Evolutionary conservation across 2,797 vertebrate species (phyloP).

Genomic region (Naso thynnoides): DNA sequence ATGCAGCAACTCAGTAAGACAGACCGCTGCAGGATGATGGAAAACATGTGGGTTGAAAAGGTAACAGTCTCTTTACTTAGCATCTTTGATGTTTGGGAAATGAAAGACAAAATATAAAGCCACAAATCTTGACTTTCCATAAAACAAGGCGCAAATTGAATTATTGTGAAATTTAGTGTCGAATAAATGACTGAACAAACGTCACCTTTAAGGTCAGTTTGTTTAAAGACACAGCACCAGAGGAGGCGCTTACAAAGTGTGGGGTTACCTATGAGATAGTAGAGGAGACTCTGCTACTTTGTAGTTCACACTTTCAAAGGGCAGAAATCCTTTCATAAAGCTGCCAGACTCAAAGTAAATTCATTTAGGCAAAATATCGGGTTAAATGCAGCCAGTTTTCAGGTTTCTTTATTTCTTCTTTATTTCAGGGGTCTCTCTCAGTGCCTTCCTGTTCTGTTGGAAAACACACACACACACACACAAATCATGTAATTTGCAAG

Average conservation of each 20-base stretch:
- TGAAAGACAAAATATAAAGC: constrained; percentile 1
- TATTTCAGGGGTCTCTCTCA: no score
- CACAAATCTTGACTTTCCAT: no score
- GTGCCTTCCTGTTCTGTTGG: no score
- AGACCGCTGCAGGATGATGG: constrained; percentile 1
- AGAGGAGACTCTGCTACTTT: background rate
- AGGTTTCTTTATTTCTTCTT: no score
- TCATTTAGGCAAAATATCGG: background rate
- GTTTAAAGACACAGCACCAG: background rate
- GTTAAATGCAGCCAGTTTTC: background rate
- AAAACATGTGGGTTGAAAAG: constrained; percentile 10
- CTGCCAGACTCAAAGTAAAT: background rate
- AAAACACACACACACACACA: no score
- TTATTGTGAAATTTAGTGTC: background rate
- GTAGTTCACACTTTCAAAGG: background rate
- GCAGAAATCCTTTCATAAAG: background rate
- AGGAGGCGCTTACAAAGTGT: background rate
- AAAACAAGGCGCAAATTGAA: background rate
- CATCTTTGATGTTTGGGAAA: background rate
- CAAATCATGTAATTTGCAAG: no score
- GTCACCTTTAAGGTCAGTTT: background rate
- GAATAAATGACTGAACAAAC: background rate
- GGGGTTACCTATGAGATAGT: background rate
- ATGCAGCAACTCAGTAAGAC: constrained; percentile 12
- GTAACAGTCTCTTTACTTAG: constrained; percentile 1